These are phyloP conservation scores for Drosophila sechellia DNA, from an alignment of 1,140 invertebrate genomes.

Conservation along the genomic window DNA sequence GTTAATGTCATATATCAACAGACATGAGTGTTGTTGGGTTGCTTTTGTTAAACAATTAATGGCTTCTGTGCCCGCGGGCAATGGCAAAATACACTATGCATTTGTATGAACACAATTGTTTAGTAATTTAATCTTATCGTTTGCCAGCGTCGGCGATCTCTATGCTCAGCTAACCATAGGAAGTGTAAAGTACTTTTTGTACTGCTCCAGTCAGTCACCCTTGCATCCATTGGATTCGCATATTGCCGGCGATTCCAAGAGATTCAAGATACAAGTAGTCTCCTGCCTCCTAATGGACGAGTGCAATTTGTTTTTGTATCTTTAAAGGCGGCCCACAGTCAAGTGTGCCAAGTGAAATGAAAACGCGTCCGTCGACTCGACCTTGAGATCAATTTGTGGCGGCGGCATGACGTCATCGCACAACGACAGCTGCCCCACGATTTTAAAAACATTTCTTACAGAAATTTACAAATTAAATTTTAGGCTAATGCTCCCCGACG, in stretches of 20 bases:
- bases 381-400: slow-evolving; percentile 77
- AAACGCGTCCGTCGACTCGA: slow-evolving; percentile 68
- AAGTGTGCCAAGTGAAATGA: slow-evolving; percentile 80
- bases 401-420: slow-evolving; percentile 65
- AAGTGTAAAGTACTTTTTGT: slow-evolving; percentile 10
- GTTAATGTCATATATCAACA: slow-evolving; percentile 54
- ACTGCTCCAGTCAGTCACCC: slow-evolving; percentile 16
- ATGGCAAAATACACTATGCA: slow-evolving; percentile 24
- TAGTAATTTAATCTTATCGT: slow-evolving; percentile 82
- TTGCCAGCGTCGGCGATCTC: slow-evolving; percentile 46
- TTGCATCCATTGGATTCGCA: slow-evolving; percentile 20
- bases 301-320: slow-evolving; percentile 44
- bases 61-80: slow-evolving; percentile 30
- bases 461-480: slow-evolving; percentile 38
- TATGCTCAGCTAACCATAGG: slow-evolving; percentile 21
- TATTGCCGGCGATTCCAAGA: slow-evolving; percentile 9
- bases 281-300: slow-evolving; percentile 41
- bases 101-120: slow-evolving; percentile 53
- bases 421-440: slow-evolving; percentile 57
- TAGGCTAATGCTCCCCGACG: slow-evolving; percentile 43
- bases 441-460: slow-evolving; percentile 38
- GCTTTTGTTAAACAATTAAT: slow-evolving; percentile 72
- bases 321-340: slow-evolving; percentile 45
- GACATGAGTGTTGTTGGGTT: slow-evolving; percentile 29
- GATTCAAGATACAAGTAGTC: slow-evolving; percentile 14